These are phyloP conservation scores for Hydrochoerus hydrochaeris DNA, from an alignment of 2,113 vertebrate genomes.

Conservation along the genomic window DNA sequence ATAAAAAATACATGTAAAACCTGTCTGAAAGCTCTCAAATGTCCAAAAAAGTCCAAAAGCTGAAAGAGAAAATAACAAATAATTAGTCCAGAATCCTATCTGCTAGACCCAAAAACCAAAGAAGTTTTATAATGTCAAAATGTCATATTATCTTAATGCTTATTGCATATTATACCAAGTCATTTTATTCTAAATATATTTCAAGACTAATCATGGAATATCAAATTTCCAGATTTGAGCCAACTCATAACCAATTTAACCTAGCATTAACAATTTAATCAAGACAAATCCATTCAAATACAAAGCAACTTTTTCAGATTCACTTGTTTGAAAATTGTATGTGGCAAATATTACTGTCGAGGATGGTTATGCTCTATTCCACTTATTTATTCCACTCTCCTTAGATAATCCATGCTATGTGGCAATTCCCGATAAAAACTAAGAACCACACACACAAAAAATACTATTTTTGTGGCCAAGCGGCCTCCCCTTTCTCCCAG, in stretches of 20 bases:
- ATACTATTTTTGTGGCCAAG: not conserved
- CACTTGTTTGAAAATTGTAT: slow-evolving; percentile 26
- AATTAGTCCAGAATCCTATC: slow-evolving; percentile 41
- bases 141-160: slow-evolving; percentile 18
- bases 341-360: not conserved
- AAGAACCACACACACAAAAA: not conserved
- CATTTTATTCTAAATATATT: slow-evolving; percentile 37
- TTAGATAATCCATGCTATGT: not conserved
- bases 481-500: not conserved
- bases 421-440: not conserved
- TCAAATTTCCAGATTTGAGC: slow-evolving; percentile 46
- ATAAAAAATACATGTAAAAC: slow-evolving; percentile 90
- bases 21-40: slow-evolving; percentile 89
- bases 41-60: slow-evolving; percentile 94
- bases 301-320: slow-evolving; percentile 37
- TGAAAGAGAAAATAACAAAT: slow-evolving; percentile 81
- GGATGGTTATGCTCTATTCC: not conserved
- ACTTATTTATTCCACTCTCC: not conserved
- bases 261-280: slow-evolving; percentile 36
- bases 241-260: slow-evolving; percentile 42
- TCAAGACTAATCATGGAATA: slow-evolving; percentile 37
- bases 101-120: slow-evolving; percentile 49
- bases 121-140: slow-evolving; percentile 1
- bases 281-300: slow-evolving; percentile 45
- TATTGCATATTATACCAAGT: not conserved